Conservation (phyloP, 2,888 invertebrate genomes). For the Meghimatium bilineatum region DNA sequence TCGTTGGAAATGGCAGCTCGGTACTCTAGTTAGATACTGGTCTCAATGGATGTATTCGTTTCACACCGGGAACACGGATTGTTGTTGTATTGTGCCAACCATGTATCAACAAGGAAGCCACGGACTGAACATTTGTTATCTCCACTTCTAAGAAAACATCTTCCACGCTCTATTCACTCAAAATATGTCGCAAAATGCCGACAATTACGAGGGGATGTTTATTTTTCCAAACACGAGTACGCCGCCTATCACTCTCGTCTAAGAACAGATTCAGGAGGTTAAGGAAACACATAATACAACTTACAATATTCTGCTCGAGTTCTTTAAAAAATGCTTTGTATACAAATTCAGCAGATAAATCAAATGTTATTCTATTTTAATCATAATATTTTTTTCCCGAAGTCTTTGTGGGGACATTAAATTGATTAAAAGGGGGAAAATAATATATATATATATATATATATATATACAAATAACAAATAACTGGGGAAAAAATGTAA, state of each 20-base stretch:
- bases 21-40: background rate
- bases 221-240: constrained; percentile 18
- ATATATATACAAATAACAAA: too few relatives aligned
- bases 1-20: background rate
- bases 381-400: too few relatives aligned
- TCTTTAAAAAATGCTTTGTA: too few relatives aligned
- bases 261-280: background rate
- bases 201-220: constrained; percentile 32
- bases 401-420: too few relatives aligned
- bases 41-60: constrained; percentile 27
- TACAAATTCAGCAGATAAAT: too few relatives aligned
- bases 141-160: constrained; percentile 35
- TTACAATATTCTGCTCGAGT: too few relatives aligned
- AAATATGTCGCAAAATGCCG: constrained; percentile 3
- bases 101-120: constrained; percentile 20
- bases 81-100: constrained; percentile 32
- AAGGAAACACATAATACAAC: background rate
- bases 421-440: too few relatives aligned
- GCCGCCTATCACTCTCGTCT: constrained; percentile 18
- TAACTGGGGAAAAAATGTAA: too few relatives aligned
- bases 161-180: constrained; percentile 1
- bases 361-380: too few relatives aligned
- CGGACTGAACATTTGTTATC: constrained; percentile 39
- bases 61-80: background rate
- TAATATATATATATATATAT: too few relatives aligned